Evolutionary conservation across 2,113 vertebrate genomes (phyloP).

Genomic region (Tyto alba): DNA sequence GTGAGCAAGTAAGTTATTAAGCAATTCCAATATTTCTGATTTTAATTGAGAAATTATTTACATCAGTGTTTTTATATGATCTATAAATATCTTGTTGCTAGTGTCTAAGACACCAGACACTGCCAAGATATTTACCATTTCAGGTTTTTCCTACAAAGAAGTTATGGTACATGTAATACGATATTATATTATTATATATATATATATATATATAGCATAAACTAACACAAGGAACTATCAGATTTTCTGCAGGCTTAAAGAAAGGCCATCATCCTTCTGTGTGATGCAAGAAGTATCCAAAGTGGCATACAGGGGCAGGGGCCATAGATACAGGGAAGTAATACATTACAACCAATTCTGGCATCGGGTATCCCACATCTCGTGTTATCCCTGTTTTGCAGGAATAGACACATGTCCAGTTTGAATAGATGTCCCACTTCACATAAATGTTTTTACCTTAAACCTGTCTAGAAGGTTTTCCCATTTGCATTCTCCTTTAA

Average conservation of each 20-base stretch:
- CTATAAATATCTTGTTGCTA: background rate
- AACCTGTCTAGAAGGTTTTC: background rate
- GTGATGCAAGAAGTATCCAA: background rate
- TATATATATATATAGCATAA: too few species aligned
- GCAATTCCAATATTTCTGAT: accelerated
- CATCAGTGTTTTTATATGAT: background rate
- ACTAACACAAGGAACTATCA: background rate
- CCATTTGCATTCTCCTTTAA: background rate
- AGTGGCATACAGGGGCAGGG: background rate
- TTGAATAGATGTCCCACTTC: background rate
- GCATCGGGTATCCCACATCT: background rate
- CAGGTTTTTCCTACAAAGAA: background rate
- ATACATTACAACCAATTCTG: background rate
- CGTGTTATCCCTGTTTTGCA: background rate
- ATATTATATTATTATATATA: too few species aligned
- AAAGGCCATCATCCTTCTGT: background rate
- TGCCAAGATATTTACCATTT: background rate
- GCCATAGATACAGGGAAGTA: background rate
- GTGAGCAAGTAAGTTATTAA: slow-evolving; percentile 71
- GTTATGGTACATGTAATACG: accelerated
- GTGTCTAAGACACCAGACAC: too few species aligned
- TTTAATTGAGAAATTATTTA: background rate
- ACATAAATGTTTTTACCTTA: background rate
- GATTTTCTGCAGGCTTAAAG: background rate
- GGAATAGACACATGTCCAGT: background rate